Base-by-base conservation (phyloP, 2,888 invertebrate genomes). In the Elysia crispata region DNA sequence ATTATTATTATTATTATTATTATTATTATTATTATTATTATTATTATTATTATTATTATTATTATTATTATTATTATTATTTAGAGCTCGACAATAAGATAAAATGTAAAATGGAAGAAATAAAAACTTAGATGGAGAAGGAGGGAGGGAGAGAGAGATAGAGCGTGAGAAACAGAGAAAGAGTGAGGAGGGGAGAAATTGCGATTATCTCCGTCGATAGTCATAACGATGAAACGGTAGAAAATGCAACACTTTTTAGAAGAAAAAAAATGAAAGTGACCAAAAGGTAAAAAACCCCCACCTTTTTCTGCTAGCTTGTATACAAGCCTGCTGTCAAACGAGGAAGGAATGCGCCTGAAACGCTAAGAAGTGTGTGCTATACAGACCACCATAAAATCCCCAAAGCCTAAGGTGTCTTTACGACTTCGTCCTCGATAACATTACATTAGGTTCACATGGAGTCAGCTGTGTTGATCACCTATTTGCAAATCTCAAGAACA, bases 91-190 rank as follows among this genome's bases (percentile, higher is more conserved):
- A n/a, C n/a, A n/a, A n/a, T n/a, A n/a, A n/a, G 33, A 41, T n/a
- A 11, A n/a, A 6, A 70, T 1, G 41, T 20, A 70, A 6, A 41
- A n/a, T 18, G n/a, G n/a, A 30, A n/a, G 41, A 70, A 30, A 41
- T n/a, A 70, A 18, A 31, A 1, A 70, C 6, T 6, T 18, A 31
- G 31, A 41, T 8, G n/a, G 70, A 18, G 70, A n/a, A 11, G n/a
- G 70, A 33, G 49, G 13, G 70, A n/a, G n/a, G n/a, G 13, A 70
- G 70, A 70, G 70, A 15, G 49, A 70, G 33, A 70, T 33, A 41
- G 41, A 11, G 20, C 30, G 33, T 6, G n/a, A 5, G n/a, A 31
- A 15, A 33, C 8, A 70, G n/a, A 70, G 70, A 33, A 30, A 70
- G 49, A 25, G n/a, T 11, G 70, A 41, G 49, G 33, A 41, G 33